A percentile compares a stretch with the other conserved stretches of the same genome.
Conservation (phyloP, 2,888 invertebrate species). For the Mythimna impura region DNA sequence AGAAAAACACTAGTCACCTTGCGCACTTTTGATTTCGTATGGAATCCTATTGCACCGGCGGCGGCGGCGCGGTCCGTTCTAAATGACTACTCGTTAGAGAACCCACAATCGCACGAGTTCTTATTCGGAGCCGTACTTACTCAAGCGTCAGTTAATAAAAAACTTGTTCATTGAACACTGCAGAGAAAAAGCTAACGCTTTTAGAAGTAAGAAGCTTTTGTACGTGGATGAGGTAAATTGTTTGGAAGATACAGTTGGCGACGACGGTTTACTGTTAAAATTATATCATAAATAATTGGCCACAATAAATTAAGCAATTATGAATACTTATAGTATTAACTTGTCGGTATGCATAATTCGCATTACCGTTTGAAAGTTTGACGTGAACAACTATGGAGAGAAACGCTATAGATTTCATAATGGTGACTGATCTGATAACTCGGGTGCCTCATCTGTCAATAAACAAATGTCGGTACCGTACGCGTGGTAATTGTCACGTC, state of each 20-base stretch:
- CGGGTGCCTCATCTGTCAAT: conserved; percentile 31
- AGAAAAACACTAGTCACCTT: conserved; percentile 70
- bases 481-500: conserved; percentile 70
- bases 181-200: conserved; percentile 67
- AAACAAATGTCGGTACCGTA: conserved; percentile 36
- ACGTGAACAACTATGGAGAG: neutral
- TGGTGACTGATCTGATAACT: conserved; percentile 15
- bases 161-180: conserved; percentile 77
- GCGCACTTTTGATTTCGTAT: conserved; percentile 82
- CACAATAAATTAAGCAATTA: neutral
- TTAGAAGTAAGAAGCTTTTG: conserved; percentile 33
- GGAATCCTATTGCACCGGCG: conserved; percentile 68
- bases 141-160: conserved; percentile 75
- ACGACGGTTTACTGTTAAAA: neutral
- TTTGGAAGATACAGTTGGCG: neutral
- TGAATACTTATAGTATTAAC: neutral
- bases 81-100: conserved; percentile 73
- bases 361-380: neutral
- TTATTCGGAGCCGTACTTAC: conserved; percentile 76
- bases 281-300: neutral
- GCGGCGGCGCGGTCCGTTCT: conserved; percentile 64
- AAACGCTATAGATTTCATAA: conserved; percentile 12
- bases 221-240: conserved; percentile 35
- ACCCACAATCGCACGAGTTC: conserved; percentile 72
- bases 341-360: neutral